Base-by-base conservation (phyloP, 2,797 vertebrate species). In the Corythornis leucogaster region DNA sequence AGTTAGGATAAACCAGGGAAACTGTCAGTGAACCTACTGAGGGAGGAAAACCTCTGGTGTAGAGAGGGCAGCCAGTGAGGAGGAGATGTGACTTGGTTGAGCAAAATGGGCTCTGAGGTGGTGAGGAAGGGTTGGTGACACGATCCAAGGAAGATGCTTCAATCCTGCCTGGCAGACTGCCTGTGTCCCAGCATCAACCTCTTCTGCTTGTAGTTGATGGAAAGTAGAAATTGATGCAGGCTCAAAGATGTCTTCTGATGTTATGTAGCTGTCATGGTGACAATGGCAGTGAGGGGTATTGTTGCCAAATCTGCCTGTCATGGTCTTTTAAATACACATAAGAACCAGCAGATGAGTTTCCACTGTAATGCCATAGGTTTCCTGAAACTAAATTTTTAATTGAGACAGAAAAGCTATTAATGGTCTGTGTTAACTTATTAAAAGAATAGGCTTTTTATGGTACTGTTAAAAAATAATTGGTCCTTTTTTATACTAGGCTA, bases 181-280 rank as follows among this genome's bases (percentile, higher is more conserved):
- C 8, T 17, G 16, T 31, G 25, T 54, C 11, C 7, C 6, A 19
- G 69, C 26, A 63, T 77, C 57, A 74, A 63, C 26, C 14, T 53
- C 40, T 45, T 1, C 1, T 0, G 1, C 11, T 51, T 31, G 14
- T 9, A 54, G 55, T 53, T 0, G 3, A 20, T 31, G 10, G 21
- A 58, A 89, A 46, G 8, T n/a, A 54, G 73, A 78, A 86, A 54
- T 7, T 51, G 54, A 50, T 78, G n/a, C 12, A 33, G 11, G 15
- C 6, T 86, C 51, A 43, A 51, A 48, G 13, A 46, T 51, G 14
- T 30, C 46, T 59, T 64, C 67, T 69, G 28, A 25, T 14, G 61
- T 1, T 25, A 30, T 7, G 22, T 46, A 58, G 28, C 15, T 64
- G 48, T 58, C 26, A 8, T 7, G 24, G 31, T 74, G 46, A 48